Evolutionary conservation across 2,113 vertebrate species (phyloP).

Genomic region (Myrmecobius fasciatus): DNA sequence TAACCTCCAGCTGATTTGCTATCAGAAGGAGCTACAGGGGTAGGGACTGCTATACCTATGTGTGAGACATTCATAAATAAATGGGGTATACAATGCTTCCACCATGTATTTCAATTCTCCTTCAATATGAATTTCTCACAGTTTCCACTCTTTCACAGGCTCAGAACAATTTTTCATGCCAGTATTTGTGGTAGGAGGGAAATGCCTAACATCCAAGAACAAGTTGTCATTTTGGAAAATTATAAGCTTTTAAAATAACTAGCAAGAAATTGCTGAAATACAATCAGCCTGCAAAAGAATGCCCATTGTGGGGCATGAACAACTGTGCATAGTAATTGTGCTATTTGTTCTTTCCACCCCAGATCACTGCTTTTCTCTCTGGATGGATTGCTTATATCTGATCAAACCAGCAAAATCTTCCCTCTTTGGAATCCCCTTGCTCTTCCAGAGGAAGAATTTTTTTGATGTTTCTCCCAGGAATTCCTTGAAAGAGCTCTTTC

Average conservation of each 20-base stretch:
- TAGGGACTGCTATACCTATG: neutral
- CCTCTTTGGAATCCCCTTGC: neutral
- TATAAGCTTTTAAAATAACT: neutral
- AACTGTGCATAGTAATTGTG: neutral
- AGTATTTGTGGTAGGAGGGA: neutral
- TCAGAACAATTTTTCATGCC: neutral
- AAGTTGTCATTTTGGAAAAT: slow-evolving; percentile 13
- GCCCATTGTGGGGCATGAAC: neutral
- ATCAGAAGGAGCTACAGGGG: neutral
- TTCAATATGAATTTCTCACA: neutral
- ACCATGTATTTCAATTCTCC: neutral
- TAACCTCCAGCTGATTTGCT: neutral
- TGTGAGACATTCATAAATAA: neutral
- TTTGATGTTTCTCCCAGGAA: slow-evolving; percentile 10
- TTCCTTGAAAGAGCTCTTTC: neutral
- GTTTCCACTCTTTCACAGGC: neutral
- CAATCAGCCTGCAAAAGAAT: neutral
- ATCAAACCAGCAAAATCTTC: neutral
- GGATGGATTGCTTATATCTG: neutral
- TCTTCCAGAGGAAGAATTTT: neutral
- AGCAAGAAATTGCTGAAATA: neutral
- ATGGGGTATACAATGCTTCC: neutral
- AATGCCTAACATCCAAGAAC: neutral
- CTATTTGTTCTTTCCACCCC: neutral
- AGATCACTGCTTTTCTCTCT: neutral